These are phyloP conservation scores for Caenorhabditis imperialis DNA, from an alignment of 2,888 invertebrate genomes.

Conservation along the genomic window DNA sequence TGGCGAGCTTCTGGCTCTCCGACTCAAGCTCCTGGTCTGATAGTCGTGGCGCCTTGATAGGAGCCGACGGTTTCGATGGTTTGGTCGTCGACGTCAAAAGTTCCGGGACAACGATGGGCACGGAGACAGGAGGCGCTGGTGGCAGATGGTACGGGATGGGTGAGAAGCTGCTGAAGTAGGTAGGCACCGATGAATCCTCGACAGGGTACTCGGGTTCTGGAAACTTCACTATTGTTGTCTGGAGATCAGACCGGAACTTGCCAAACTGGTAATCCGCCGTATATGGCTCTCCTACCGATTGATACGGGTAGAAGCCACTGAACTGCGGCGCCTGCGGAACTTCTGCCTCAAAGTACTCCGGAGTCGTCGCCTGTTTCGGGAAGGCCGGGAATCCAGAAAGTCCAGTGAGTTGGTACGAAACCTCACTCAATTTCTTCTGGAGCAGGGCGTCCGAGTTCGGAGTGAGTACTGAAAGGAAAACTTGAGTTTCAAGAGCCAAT, in stretches of 20 bases:
- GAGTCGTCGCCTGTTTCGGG: conserved; percentile 5
- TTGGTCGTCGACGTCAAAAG: conserved; percentile 24
- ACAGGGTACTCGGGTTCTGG: background rate
- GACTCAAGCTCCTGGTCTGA: conserved; percentile 39
- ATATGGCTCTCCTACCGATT: no score
- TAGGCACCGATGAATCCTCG: background rate
- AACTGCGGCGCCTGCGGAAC: no score
- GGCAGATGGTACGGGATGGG: no score
- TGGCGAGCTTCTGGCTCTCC: conserved; percentile 31
- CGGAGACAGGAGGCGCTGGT: conserved; percentile 5
- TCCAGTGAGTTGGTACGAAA: conserved; percentile 11
- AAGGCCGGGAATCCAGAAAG: conserved; percentile 19
- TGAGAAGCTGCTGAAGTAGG: no score
- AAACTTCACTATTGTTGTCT: no score
- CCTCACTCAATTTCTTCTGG: conserved; percentile 52
- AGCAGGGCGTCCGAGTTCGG: conserved; percentile 62
- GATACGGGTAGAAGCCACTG: no score
- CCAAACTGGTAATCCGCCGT: no score
- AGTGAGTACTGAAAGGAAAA: conserved; percentile 55
- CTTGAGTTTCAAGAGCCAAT: background rate
- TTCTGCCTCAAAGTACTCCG: no score
- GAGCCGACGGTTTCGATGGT: conserved; percentile 7
- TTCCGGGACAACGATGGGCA: conserved; percentile 24
- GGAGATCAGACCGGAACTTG: no score
- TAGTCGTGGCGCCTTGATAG: conserved; percentile 27